Conservation (phyloP, 2,113 vertebrate species). For the Myxocyprinus asiaticus region DNA sequence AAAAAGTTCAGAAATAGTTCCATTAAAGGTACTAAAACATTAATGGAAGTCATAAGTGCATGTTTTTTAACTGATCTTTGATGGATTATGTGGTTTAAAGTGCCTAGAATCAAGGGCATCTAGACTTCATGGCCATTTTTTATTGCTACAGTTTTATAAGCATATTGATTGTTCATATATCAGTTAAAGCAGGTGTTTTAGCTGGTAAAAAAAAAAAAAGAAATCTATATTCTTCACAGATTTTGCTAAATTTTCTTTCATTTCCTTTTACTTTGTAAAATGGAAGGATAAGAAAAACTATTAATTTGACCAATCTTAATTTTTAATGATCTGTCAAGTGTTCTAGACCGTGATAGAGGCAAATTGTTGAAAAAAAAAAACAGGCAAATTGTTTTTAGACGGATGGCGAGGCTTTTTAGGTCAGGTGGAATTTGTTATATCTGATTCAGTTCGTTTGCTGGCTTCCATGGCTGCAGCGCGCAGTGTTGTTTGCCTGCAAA, state of each 20-base stretch:
- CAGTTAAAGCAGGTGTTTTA: not conserved
- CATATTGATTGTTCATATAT: not conserved
- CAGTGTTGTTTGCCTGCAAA: too few species aligned
- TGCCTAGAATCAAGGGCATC: not conserved
- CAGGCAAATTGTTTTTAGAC: too few species aligned
- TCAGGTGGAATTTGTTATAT: too few species aligned
- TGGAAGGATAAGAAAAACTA: not conserved
- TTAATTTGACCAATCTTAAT: not conserved
- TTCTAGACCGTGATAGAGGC: not conserved
- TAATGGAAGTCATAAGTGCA: not conserved
- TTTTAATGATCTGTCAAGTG: not conserved
- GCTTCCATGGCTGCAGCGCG: too few species aligned
- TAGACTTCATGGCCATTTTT: not conserved
- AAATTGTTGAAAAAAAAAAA: not conserved
- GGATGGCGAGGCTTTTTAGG: too few species aligned
- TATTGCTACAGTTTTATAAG: not conserved
- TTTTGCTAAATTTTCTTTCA: not conserved
- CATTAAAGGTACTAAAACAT: not conserved
- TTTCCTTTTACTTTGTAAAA: not conserved
- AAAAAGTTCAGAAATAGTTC: not conserved
- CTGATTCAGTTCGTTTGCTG: too few species aligned
- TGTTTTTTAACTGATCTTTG: not conserved
- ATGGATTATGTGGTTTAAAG: not conserved
- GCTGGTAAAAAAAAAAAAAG: not conserved
- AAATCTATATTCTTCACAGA: not conserved